Conservation (phyloP, 2,888 invertebrate genomes). For the Heliconius ethilla region DNA sequence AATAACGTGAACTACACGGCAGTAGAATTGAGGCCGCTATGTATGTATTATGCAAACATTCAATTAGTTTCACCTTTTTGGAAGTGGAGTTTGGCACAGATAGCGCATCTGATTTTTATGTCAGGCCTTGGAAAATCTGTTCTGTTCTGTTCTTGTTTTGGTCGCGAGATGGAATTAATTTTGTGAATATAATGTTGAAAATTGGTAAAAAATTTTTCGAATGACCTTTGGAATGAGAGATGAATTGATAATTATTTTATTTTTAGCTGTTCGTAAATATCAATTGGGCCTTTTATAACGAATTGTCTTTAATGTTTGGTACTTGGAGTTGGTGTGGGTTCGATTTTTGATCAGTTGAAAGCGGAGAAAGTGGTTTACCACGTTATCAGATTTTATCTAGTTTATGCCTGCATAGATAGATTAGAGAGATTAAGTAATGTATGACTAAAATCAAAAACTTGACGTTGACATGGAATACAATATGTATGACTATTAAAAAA, state of each 20-base stretch:
- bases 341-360: background rate
- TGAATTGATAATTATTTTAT: constrained; percentile 1
- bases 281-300: background rate
- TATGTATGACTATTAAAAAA: too few species aligned
- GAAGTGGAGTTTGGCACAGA: constrained; percentile 30
- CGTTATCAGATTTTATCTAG: too few species aligned
- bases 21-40: constrained; percentile 32
- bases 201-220: background rate
- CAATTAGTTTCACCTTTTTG: constrained; percentile 33
- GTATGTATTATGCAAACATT: constrained; percentile 38
- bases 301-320: background rate
- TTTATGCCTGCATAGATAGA: too few species aligned
- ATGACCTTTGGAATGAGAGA: background rate
- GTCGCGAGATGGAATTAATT: constrained; percentile 13
- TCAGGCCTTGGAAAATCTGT: constrained; percentile 17
- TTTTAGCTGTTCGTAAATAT: background rate
- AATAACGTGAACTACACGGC: constrained; percentile 35
- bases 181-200: background rate
- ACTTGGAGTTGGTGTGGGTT: background rate
- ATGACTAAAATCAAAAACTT: too few species aligned
- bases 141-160: constrained; percentile 15
- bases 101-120: constrained; percentile 28
- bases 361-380: background rate
- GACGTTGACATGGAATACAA: too few species aligned
- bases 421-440: too few species aligned